Evolutionary conservation across 2,797 vertebrate genomes (phyloP), one percentile per base, ranked within the genome.

Genomic region (Cirrhinus molitorella): DNA sequence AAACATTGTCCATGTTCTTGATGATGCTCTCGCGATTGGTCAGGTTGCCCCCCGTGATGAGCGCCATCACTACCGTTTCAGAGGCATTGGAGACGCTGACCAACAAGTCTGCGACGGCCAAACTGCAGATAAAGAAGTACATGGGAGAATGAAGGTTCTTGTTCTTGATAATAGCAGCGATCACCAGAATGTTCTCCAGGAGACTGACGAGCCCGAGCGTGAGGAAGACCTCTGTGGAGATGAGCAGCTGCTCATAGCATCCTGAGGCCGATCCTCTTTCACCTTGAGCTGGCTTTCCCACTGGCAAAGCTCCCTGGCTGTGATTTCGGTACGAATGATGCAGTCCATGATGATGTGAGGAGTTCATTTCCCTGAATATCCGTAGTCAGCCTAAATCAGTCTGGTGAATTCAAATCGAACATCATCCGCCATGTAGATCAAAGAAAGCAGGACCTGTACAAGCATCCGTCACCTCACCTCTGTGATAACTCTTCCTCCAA

Each of bases 61-160:
- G 91, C 0, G 95, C 95, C 89, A 97, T 96, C 86, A 95, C 95
- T 0, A 96, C 95, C 4, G 96, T 97, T 85, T 97, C 96, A 0
- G 96, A 96, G 11, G 96, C 95, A 0, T 97, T 97, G 8, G 96
- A 97, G 16, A 96, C 93, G 23, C 96, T 96, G 84, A 97, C 96
- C 91, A 97, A 85, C 93, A 97, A 95, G 76, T 97, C 96, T 0
- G 96, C 96, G 84, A 95, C 95, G 0, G 96, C 96, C 91, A 97
- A 91, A 90, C 96, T 97, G 73, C 96, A 97, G 91, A 97, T 96
- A 90, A 97, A 97, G 80, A 96, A 96, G 87, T 97, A 96, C 96
- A 97, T 97, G 53, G 96, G 96, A 0, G 96, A 97, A 53, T 97
- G 96, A 74, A 97, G 93, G 68, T 97, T 97, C 93, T 95, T 97